phyloP scores from a whole-genome alignment of 2,113 vertebrate genomes.

The Rissa tridactyla region DNA sequence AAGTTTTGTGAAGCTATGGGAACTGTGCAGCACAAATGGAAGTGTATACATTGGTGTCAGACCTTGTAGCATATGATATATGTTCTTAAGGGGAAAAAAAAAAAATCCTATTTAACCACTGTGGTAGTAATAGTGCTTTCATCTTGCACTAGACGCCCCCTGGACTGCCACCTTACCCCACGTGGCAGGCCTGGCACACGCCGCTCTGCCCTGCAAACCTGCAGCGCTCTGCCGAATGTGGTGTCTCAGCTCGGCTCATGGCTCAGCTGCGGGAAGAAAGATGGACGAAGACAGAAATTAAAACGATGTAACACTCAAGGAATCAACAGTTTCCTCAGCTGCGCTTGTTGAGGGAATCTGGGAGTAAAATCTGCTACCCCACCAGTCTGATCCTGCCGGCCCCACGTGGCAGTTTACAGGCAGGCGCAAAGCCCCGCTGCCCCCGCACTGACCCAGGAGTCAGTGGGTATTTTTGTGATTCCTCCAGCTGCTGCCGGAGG shows the following conservation, averaged over 20 bases:
- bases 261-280: accelerated
- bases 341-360: neutral
- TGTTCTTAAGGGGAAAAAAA: neutral
- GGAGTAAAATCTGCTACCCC: neutral
- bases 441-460: neutral
- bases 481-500: neutral
- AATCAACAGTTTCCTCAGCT: neutral
- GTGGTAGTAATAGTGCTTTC: neutral
- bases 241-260: neutral
- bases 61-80: neutral
- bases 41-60: neutral
- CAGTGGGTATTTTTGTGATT: neutral
- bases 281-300: neutral
- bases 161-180: neutral
- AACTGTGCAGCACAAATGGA: neutral
- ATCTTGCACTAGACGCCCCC: neutral
- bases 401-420: too few species aligned
- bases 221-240: neutral
- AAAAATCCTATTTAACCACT: neutral
- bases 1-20: neutral
- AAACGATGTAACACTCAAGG: neutral
- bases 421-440: accelerated
- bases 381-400: neutral
- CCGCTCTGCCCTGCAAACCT: accelerated
- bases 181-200: accelerated